Conservation (phyloP, 2,888 invertebrate genomes). For the Baronia brevicornis region DNA sequence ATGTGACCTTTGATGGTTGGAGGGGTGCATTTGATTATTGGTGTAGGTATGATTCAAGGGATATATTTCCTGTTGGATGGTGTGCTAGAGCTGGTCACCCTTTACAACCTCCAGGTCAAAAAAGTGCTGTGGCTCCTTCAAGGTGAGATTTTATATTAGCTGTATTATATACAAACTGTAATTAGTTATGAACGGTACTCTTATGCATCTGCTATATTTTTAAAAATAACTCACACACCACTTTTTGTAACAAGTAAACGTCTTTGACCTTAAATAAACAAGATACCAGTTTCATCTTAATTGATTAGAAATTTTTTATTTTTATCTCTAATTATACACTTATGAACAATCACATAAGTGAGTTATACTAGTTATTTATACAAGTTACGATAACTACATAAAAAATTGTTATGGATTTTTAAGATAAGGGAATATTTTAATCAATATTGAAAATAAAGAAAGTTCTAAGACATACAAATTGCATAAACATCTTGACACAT, state of each 20-base stretch:
- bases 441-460: too few species aligned
- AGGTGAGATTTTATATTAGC: constrained; percentile 43
- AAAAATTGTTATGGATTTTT: too few species aligned
- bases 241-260: too few species aligned
- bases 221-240: not conserved
- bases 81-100: constrained; percentile 95
- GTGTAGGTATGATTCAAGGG: constrained; percentile 94
- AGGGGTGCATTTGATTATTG: constrained; percentile 98
- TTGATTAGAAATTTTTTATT: too few species aligned
- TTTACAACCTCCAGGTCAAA: constrained; percentile 94
- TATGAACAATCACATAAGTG: constrained; percentile 11
- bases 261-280: too few species aligned
- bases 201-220: not conserved
- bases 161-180: constrained; percentile 1
- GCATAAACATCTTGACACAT: too few species aligned
- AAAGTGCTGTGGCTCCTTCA: constrained; percentile 79
- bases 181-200: not conserved
- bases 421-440: too few species aligned
- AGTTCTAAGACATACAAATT: too few species aligned
- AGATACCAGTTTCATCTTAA: too few species aligned
- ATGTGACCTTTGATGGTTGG: constrained; percentile 99
- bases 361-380: too few species aligned
- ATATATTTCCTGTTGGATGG: constrained; percentile 98
- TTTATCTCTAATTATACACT: not conserved
- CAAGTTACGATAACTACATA: too few species aligned